Percentiles rank a stretch among this genome's conserved stretches.
Evolutionary conservation across 2,113 vertebrate species (phyloP).

Genomic region (Craseonycteris thonglongyai): DNA sequence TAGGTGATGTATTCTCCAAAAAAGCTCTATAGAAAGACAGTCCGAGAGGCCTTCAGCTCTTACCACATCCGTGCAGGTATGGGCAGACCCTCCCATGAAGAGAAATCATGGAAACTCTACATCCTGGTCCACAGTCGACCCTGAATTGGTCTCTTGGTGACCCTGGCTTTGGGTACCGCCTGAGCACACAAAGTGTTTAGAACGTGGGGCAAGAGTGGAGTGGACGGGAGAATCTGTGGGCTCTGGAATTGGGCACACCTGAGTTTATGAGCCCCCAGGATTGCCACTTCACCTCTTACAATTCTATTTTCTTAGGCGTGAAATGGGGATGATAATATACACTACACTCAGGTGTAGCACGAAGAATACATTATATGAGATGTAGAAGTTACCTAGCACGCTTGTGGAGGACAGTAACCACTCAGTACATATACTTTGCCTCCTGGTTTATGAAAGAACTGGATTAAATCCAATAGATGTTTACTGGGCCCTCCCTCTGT

Average conservation of each 20-base stretch:
- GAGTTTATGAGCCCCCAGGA: background rate
- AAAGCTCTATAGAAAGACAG: background rate
- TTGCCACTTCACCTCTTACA: background rate
- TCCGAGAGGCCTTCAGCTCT: background rate
- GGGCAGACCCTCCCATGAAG: background rate
- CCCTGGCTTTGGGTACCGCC: background rate
- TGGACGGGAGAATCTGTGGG: background rate
- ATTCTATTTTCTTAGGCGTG: background rate
- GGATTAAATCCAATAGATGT: background rate
- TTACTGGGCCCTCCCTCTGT: background rate
- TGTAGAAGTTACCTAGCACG: background rate
- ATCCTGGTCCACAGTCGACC: background rate
- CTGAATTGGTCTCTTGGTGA: background rate
- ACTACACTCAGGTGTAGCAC: background rate
- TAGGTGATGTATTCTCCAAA: background rate
- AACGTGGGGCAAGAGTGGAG: background rate
- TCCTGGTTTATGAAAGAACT: background rate
- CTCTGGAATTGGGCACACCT: background rate
- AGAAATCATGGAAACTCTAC: background rate
- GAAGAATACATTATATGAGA: background rate
- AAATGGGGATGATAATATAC: background rate
- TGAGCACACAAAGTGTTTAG: background rate
- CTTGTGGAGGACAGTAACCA: background rate
- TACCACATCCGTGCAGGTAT: background rate
- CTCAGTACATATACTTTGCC: background rate